Evolutionary conservation across 2,888 invertebrate species (phyloP).

Genomic region (Tipula unca): DNA sequence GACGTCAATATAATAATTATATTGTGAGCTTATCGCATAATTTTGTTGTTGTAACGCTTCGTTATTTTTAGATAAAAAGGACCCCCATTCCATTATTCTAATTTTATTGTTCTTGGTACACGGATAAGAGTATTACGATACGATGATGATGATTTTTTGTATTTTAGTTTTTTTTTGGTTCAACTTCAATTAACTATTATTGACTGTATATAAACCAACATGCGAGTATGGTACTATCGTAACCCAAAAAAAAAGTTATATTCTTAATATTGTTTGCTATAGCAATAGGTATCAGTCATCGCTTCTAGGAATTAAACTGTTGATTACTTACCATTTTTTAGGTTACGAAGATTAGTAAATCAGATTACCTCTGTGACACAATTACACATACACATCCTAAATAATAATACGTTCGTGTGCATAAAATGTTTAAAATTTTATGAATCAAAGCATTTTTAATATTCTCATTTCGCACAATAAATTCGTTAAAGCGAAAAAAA

Average conservation of each 20-base stretch:
- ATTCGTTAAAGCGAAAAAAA: neutral
- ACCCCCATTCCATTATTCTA: neutral
- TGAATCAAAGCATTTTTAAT: neutral
- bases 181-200: neutral
- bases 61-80: neutral
- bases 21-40: neutral
- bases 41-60: neutral
- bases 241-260: no score
- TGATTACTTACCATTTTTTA: no score
- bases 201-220: neutral
- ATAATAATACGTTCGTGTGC: neutral
- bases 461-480: neutral
- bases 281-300: no score
- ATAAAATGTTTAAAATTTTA: neutral
- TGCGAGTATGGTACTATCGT: no score
- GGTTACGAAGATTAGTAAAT: no score
- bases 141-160: neutral
- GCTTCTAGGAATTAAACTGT: no score
- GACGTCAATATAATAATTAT: neutral
- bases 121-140: neutral
- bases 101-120: neutral
- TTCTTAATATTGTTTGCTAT: no score
- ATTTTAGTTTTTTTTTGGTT: neutral
- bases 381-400: neutral
- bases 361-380: neutral